Percentiles rank a stretch among this genome's conserved stretches.
phyloP scores from a whole-genome alignment of 2,888 invertebrate genomes.

The Nudaria mundana region DNA sequence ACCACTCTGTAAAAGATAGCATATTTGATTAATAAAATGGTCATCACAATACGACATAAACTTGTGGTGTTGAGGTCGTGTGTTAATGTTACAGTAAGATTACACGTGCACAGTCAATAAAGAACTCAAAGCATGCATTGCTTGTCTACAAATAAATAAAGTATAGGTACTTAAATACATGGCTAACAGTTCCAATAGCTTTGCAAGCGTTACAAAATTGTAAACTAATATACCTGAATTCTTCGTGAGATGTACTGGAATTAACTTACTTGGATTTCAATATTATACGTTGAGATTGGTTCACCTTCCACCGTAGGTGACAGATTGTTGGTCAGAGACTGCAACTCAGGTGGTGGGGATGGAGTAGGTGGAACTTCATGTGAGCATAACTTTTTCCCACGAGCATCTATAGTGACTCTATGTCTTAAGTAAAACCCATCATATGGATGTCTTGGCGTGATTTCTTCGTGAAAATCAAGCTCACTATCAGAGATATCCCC shows the following conservation, averaged over 20 bases:
- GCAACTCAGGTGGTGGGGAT: slow-evolving; percentile 47
- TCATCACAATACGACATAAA: background rate
- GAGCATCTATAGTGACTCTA: slow-evolving; percentile 58
- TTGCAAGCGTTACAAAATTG: slow-evolving; percentile 14
- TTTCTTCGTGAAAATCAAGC: slow-evolving; percentile 49
- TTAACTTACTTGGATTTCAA: slow-evolving; percentile 61
- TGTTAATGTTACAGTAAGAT: slow-evolving; percentile 28
- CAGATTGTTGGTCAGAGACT: slow-evolving; percentile 38
- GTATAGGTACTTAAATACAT: slow-evolving; percentile 5
- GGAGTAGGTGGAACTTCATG: slow-evolving; percentile 68
- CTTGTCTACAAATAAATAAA: slow-evolving; percentile 31
- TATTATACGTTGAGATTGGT: slow-evolving; percentile 33
- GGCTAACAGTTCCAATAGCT: slow-evolving; percentile 12
- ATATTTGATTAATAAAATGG: slow-evolving; percentile 5
- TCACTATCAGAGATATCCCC: slow-evolving; percentile 54
- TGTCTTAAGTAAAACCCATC: slow-evolving; percentile 75
- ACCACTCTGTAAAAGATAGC: slow-evolving; percentile 85
- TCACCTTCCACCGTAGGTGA: slow-evolving; percentile 31
- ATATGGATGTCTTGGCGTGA: slow-evolving; percentile 72
- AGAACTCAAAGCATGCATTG: slow-evolving; percentile 48
- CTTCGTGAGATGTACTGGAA: slow-evolving; percentile 11
- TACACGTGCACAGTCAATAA: slow-evolving; percentile 39
- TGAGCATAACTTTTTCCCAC: slow-evolving; percentile 66
- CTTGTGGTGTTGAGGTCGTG: slow-evolving; percentile 6
- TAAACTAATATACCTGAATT: slow-evolving; percentile 23